Evolutionary conservation across 2,888 invertebrate genomes (phyloP), one percentile per base, ranked within the genome.

Genomic region (Malthinus flaveolus): DNA sequence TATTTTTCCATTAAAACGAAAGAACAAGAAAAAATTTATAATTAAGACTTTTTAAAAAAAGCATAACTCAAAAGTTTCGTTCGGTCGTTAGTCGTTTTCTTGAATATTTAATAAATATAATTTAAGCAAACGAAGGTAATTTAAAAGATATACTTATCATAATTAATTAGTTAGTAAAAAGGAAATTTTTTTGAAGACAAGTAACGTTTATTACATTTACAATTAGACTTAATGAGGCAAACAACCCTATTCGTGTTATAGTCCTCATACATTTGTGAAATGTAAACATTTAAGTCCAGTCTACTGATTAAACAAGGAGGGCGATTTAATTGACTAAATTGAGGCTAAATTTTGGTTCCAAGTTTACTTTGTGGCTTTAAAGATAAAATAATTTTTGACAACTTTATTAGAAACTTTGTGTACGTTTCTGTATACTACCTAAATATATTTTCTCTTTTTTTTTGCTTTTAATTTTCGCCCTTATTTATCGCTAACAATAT

Each of bases 301-400:
- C 47, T 47, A 15, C 48, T 39, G 47, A 55, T 48, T 48, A 55
- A 55, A 55, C 42, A 48, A 53, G 46, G 37, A 45, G 53, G 53
- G 53, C 15, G 53, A 45, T 37, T 55, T 48, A 55, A 55, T 55
- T 48, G 54, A 39, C 37, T 55, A 48, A 55, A 55, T 55, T 55
- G 54, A 35, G 48, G 13, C 48, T 42, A 48, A 48, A 55, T 55
- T 48, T 42, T n/a, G 53, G 47, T 36, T 44, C 13, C 23, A 46
- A 47, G 53, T 46, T 53, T 53, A 47, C 46, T 46, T 47, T 53
- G 31, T 31, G 48, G 33, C 48, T 42, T 55, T 37, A 36, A 46
- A 48, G 47, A 39, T 49, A 33, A 55, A 55, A 55, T 48, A 23
- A 23, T 23, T 23, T 23, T 15, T 55, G 54, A 55, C 54, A 42